Evolutionary conservation across 2,888 invertebrate species (phyloP), one percentile per base, ranked within the genome.

Genomic region (Smittia sp.): DNA sequence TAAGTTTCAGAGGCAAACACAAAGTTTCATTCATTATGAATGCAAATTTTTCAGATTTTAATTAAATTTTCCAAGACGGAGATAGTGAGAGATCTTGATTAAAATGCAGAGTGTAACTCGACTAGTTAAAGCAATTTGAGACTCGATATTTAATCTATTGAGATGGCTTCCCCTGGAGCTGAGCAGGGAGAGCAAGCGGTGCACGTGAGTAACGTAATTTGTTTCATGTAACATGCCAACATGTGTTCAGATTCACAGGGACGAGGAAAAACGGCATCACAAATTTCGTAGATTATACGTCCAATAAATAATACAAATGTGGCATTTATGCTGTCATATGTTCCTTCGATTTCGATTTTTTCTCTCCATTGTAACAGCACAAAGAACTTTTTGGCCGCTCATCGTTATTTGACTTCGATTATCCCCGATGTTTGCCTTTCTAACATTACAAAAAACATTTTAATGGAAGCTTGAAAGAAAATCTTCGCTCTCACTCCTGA

Each of bases 261-360:
- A 2, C 11, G 46, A 11, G 32, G 11, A 46, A 46, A 15, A 15
- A 46, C 6, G 15, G n/a, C 46, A 46, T 46, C 46, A 46, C 15
- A 46, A 46, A 46, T 46, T 46, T 46, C n/a, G 46, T 46, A 46
- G 46, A 46, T 38, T 38, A 38, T 46, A 15, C 46, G 11, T 46
- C 11, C 46, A 46, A 46, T 46, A 46, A 46, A 46, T 46, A 46
- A 46, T 46, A 46, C 46, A 46, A 46, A 46, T 46, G n/a, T 46
- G 46, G 46, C 46, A 46, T 46, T 46, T 46, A 46, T 46, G 46
- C 11, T 46, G 46, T 46, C 46, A 46, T 46, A 11, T 46, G 46
- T 46, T 46, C 6, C 46, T n/a, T 11, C 11, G n/a, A n/a, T 46
- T 15, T 46, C 46, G n/a, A 13, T 46, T n/a, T 46, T n/a, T 3